phyloP scores from a whole-genome alignment of 2,113 vertebrate species.

The Ciconia boyciana region DNA sequence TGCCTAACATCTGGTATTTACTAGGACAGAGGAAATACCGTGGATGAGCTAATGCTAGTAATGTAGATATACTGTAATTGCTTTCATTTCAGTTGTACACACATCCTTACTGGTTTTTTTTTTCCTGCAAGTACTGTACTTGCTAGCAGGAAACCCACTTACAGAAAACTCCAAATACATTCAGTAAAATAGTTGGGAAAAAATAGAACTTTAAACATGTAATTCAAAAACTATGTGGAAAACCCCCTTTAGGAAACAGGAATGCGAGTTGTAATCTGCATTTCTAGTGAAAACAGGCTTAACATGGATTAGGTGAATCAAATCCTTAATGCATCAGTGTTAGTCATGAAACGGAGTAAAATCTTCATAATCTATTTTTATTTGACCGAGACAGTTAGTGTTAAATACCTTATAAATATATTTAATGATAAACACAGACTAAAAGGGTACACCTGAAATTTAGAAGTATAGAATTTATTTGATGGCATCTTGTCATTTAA shows the following conservation, averaged over 20 bases:
- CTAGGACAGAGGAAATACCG: not conserved
- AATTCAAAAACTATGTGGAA: not conserved
- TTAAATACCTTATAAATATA: not conserved
- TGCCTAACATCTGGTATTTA: not conserved
- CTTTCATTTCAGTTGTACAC: not conserved
- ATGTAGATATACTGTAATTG: not conserved
- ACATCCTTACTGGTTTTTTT: not conserved
- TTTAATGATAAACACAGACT: not conserved
- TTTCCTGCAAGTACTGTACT: not conserved
- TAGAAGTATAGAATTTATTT: accelerated
- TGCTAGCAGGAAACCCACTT: not conserved
- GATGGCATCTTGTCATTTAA: not conserved
- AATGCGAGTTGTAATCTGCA: not conserved
- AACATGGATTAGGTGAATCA: not conserved
- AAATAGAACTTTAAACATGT: not conserved
- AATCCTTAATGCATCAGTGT: not conserved
- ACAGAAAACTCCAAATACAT: not conserved
- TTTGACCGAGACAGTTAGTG: not conserved
- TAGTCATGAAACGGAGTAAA: not conserved
- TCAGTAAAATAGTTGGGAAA: not conserved
- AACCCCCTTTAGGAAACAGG: not conserved
- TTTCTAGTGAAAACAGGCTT: not conserved
- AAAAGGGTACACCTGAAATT: not conserved
- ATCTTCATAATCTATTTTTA: not conserved
- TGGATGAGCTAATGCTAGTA: not conserved